Base-by-base conservation (phyloP, 1,140 invertebrate genomes). In the Drosophila serrata region DNA sequence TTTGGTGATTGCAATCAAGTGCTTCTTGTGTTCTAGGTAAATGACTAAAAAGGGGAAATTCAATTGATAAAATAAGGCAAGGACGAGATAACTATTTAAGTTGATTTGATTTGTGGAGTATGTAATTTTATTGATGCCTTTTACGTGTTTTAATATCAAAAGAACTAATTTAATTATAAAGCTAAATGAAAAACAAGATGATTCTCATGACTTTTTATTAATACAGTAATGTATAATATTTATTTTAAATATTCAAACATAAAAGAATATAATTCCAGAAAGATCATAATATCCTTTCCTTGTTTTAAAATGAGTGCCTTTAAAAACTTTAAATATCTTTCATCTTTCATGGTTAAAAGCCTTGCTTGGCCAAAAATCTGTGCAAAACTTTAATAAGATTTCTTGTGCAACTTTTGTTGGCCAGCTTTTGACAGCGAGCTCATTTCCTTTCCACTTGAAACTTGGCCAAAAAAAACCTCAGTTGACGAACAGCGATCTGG, bases 401-500 rank as follows among this genome's bases (percentile, higher is more conserved):
- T 49, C 22, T 40, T 39, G 35, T 24, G 2, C 5, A 72, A 70
- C 51, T 58, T 70, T 53, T n/a, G 12, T 27, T 40, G 11, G 53
- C 31, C 48, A 49, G 51, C 13, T 37, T 56, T 56, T 59, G 65
- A 40, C 65, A 39, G 46, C 42, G n/a, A 72, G 42, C 51, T 58
- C 51, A 72, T 70, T 72, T 72, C 51, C 68, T 29, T 45, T 39
- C 42, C 42, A 37, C 65, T 70, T 40, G 42, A 58, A 72, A 72
- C 49, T 68, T 68, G 45, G 29, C 27, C 29, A 12, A 42, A 42
- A 65, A n/a, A 64, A 48, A 53, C 17, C 29, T 45, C 19, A n/a
- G 55, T 74, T 61, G 80, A 81, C 60, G 68, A 62, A 80, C 67
- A 45, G 62, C 57, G 62, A 59, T 49, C 46, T 67, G 59, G 48